Evolutionary conservation across 1,140 invertebrate genomes (phyloP), one percentile per base, ranked within the genome.

Genomic region (Mamestra configurata): DNA sequence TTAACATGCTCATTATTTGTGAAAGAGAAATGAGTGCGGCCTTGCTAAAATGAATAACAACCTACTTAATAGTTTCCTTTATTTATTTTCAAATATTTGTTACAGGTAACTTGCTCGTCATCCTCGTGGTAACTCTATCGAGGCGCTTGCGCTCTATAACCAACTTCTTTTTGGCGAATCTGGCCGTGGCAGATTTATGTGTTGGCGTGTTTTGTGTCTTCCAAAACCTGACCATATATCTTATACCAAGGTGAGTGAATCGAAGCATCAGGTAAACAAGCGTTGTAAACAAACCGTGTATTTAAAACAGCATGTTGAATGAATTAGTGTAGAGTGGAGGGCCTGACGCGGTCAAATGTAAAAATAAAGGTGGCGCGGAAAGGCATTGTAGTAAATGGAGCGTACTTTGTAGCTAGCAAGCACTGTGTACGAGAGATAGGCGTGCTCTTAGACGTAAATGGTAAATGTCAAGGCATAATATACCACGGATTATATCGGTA

Each of bases 151-250:
- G 97, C 37, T 98, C 97, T 43, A 97, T 97, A 53, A 98, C 98
- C 5, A 98, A 98, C 86, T 98, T 98, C 91, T 98, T 98, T 89
- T 90, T 98, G 79, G 97, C 97, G 3, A 98, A 98, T 90, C 93
- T 98, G 57, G 97, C 98, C 0, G 96, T 98, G 10, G 97, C 98
- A 8, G 98, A 98, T 90, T 96, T 98, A 43, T 98, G 97, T 82
- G 98, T 98, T 0, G 97, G 97, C 13, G 95, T 98, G 46, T 98
- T 98, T 90, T 98, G 98, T 88, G 97, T 98, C 40, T 97, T 97
- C 89, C 98, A 98, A 92, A 98, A 98, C 89, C 95, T 98, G 70
- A 96, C 96, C 15, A 97, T 97, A 78, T 98, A 98, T 89, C 93
- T 98, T 13, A 97, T 97, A 84, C 96, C 96, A 37, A 97, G 96